Percentiles rank a stretch among this genome's conserved stretches.
Conservation (phyloP, 2,113 vertebrate genomes). For the Cariama cristata region DNA sequence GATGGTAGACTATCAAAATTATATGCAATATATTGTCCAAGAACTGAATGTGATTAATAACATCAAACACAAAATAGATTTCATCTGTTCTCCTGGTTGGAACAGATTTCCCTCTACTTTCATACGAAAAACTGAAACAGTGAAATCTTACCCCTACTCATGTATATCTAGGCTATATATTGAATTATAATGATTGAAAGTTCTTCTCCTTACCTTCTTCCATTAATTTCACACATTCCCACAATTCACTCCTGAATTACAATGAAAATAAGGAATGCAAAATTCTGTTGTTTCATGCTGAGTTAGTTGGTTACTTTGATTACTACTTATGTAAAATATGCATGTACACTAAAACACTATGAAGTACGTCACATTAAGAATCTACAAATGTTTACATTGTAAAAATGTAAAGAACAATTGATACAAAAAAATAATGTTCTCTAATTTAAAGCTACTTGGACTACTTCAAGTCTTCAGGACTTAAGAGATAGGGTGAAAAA, state of each 20-base stretch:
- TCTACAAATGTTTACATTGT: neutral
- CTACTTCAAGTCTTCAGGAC: neutral
- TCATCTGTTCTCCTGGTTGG: neutral
- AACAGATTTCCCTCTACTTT: neutral
- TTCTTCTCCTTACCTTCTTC: neutral
- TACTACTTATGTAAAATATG: constrained; percentile 13
- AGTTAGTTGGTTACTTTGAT: neutral
- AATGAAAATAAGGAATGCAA: neutral
- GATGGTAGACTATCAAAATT: neutral
- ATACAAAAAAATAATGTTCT: neutral
- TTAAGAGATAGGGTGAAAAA: neutral
- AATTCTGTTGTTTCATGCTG: neutral
- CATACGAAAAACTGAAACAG: neutral
- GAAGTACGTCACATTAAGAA: neutral
- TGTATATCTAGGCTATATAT: neutral
- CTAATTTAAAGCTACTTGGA: neutral
- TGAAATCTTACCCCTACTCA: neutral
- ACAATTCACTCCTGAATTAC: neutral
- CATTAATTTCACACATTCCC: neutral
- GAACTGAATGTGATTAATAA: neutral
- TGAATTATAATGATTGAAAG: neutral
- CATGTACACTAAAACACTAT: neutral
- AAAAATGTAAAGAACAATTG: neutral
- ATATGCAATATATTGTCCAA: neutral
- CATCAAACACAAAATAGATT: neutral